Evolutionary conservation across 2,888 invertebrate genomes (phyloP), one percentile per base, ranked within the genome.

Genomic region (Caenorhabditis panamensis): DNA sequence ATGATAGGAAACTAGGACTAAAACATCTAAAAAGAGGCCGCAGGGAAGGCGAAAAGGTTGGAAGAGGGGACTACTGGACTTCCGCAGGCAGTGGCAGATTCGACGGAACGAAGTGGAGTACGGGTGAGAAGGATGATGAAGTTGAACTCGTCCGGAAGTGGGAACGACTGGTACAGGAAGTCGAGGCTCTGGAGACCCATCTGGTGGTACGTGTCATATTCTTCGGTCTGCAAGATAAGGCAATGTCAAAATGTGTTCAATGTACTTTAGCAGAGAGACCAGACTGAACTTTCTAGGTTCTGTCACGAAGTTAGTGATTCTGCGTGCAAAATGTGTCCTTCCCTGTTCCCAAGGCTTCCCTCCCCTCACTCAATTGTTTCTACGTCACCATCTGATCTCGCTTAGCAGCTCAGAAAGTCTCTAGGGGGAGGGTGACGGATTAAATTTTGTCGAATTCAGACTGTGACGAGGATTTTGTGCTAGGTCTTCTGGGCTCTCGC

Each of bases 131-230:
- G 44, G 54, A 72, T 22, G 31, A 79, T 2, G 47, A 49, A 31
- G 20, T 31, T 49, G 69, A 80, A 69, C 8, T 59, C 62, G 18
- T 63, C 61, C n/a, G 73, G 67, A 44, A 80, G 47, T 3, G 3
- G 37, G 18, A 47, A 44, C 2, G 37, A 9, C 51, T 44, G 28
- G 31, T 68, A 69, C 63, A 68, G n/a, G 9, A 37, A 13, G 47
- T 68, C 73, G 24, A 73, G 22, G 20, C 59, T 22, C 24, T 82
- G 67, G 13, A 76, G 26, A 22, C 82, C 84, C n/a, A 76, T 22
- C 44, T 31, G 53, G 56, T 82, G 76, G 76, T 82, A 82, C 2
- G 49, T 22, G 22, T 82, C 82, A 69, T 82, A 82, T 18, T 84
- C 82, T n/a, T 78, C 75, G 16, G 62, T 79, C 84, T 84, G 73